Evolutionary conservation across 1,140 invertebrate species (phyloP).

Genomic region (Trachymyrmex septentrionalis): DNA sequence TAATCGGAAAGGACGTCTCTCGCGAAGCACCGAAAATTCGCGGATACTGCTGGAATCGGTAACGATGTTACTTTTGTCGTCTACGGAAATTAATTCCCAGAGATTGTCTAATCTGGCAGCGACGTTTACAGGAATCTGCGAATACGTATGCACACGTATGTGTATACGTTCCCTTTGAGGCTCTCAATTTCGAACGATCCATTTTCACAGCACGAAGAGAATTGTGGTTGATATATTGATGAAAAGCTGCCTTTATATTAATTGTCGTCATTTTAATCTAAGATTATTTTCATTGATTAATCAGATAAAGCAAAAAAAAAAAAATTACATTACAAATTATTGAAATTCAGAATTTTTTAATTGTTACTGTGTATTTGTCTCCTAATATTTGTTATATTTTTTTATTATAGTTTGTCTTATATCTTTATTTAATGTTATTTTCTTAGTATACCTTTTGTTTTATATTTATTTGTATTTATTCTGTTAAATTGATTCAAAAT

Average conservation of each 20-base stretch:
- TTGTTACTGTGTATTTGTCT: background rate
- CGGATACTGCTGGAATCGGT: constrained; percentile 37
- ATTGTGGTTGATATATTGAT: background rate
- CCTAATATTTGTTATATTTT: background rate
- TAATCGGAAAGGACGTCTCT: constrained; percentile 24
- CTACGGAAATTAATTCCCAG: constrained; percentile 58
- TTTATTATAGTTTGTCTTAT: background rate
- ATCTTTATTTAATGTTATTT: background rate
- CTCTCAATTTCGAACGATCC: constrained; percentile 26
- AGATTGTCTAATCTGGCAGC: constrained; percentile 54
- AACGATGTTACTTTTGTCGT: constrained; percentile 49
- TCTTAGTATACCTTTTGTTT: background rate
- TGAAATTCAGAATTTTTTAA: background rate
- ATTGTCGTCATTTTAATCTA: constrained; percentile 9
- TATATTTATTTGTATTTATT: background rate
- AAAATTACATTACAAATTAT: background rate
- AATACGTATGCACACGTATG: background rate
- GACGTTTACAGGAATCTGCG: constrained; percentile 7
- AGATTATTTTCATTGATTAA: background rate
- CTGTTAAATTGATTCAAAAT: background rate
- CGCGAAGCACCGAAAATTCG: constrained; percentile 64
- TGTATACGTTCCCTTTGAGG: constrained; percentile 39
- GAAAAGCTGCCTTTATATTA: background rate
- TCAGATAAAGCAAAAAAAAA: background rate
- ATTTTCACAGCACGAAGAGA: constrained; percentile 19